These are phyloP conservation scores for Craterocephalus amniculus DNA, from an alignment of 2,797 vertebrate species.

Conservation along the genomic window DNA sequence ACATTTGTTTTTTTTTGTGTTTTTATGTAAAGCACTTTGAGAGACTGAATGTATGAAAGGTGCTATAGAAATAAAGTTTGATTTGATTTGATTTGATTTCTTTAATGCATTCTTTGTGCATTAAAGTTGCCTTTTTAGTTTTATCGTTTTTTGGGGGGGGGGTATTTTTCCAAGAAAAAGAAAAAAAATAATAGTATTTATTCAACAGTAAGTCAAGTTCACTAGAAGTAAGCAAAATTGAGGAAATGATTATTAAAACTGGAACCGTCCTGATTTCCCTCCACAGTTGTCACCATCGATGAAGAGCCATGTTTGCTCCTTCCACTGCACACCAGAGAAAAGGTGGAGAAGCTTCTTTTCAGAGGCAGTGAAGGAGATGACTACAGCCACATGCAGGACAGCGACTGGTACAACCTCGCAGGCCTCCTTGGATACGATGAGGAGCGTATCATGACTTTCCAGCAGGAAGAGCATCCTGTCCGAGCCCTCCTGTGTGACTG, in stretches of 20 bases:
- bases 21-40: too few relatives aligned
- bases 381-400: slow-evolving; percentile 82
- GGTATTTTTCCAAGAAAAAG: too few relatives aligned
- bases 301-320: slow-evolving; percentile 85
- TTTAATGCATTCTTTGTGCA: too few relatives aligned
- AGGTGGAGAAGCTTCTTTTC: slow-evolving; percentile 93
- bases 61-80: too few relatives aligned
- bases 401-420: slow-evolving; percentile 92
- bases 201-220: too few relatives aligned
- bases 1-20: too few relatives aligned
- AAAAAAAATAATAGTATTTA: too few relatives aligned
- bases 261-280: background rate
- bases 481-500: slow-evolving; percentile 91
- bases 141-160: too few relatives aligned
- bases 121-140: too few relatives aligned
- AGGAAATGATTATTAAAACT: background rate
- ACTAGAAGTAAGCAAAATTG: too few relatives aligned
- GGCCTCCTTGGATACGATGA: slow-evolving; percentile 93
- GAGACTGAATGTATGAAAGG: too few relatives aligned
- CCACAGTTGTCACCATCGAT: slow-evolving; percentile 87
- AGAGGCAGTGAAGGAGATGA: slow-evolving; percentile 64
- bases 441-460: slow-evolving; percentile 91
- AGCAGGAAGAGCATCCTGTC: slow-evolving; percentile 88
- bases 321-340: slow-evolving; percentile 89
- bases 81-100: too few relatives aligned